Evolutionary conservation across 2,797 vertebrate species (phyloP).

Genomic region (Acrocephalus scirpaceus): DNA sequence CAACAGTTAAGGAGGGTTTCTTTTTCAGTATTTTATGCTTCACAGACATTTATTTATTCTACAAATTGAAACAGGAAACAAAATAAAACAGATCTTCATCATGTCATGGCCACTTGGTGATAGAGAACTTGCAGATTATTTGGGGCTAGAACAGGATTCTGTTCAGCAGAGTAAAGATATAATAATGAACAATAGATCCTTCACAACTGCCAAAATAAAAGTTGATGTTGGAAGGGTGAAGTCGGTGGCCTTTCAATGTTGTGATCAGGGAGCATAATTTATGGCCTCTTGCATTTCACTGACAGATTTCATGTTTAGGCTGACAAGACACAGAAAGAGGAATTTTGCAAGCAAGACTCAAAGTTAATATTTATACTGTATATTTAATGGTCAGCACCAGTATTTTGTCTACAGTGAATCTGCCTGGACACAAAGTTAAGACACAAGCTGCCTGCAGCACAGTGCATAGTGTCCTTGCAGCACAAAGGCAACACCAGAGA

Average conservation of each 20-base stretch:
- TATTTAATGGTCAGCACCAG: neutral
- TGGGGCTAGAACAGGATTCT: neutral
- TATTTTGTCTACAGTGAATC: neutral
- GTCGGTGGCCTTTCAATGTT: neutral
- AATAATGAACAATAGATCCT: neutral
- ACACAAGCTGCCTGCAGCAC: neutral
- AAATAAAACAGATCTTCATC: neutral
- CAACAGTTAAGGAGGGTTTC: neutral
- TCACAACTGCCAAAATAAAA: neutral
- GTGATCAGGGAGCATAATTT: neutral
- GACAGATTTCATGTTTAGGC: neutral
- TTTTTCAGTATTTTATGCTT: neutral
- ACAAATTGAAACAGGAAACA: neutral
- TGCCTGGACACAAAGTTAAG: neutral
- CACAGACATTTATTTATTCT: neutral
- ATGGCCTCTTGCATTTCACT: neutral
- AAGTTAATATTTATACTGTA: neutral
- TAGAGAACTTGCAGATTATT: neutral
- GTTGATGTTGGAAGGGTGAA: neutral
- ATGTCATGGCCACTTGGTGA: neutral
- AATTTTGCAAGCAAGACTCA: neutral
- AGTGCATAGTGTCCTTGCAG: neutral
- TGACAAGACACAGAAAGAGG: neutral
- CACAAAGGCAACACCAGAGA: neutral
- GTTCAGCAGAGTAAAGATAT: neutral